These are phyloP conservation scores for Watsonalla cultraria DNA, from an alignment of 2,888 invertebrate species.

Conservation along the genomic window DNA sequence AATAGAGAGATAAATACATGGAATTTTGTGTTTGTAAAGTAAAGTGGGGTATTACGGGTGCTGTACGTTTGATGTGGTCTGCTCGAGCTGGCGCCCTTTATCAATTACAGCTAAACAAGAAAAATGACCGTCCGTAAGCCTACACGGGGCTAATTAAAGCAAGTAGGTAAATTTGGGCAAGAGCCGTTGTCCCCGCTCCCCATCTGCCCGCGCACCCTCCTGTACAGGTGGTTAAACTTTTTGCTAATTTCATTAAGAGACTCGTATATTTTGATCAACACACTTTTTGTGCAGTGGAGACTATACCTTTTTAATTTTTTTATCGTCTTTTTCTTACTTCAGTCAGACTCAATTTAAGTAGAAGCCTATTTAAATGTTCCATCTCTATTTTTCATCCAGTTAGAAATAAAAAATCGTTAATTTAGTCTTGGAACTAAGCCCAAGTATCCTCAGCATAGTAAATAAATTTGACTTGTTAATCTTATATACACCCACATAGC, in stretches of 20 bases:
- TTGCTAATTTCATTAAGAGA: slow-evolving; percentile 59
- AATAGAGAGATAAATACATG: background rate
- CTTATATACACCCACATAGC: background rate
- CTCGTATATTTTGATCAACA: slow-evolving; percentile 62
- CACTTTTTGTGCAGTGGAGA: slow-evolving; percentile 29
- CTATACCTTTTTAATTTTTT: background rate
- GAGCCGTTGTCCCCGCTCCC: slow-evolving; percentile 42
- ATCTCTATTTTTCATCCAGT: too few relatives aligned
- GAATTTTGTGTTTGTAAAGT: slow-evolving; percentile 10
- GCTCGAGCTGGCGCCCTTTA: slow-evolving; percentile 54
- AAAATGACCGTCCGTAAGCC: slow-evolving; percentile 70
- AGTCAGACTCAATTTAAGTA: background rate
- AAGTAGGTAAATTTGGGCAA: slow-evolving; percentile 68
- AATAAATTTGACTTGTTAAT: background rate
- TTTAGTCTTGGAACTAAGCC: background rate
- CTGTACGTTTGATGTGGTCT: slow-evolving; percentile 43
- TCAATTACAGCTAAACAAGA: slow-evolving; percentile 76
- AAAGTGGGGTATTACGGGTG: slow-evolving; percentile 30
- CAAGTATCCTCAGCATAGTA: background rate
- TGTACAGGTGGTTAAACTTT: slow-evolving; percentile 68
- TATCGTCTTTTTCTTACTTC: background rate
- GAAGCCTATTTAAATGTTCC: too few relatives aligned
- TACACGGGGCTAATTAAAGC: slow-evolving; percentile 72
- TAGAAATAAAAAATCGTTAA: background rate
- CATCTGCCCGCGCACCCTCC: slow-evolving; percentile 29